Evolutionary conservation across 2,888 invertebrate species (phyloP), one percentile per base, ranked within the genome.

Genomic region (Leptinotarsa haldemani): DNA sequence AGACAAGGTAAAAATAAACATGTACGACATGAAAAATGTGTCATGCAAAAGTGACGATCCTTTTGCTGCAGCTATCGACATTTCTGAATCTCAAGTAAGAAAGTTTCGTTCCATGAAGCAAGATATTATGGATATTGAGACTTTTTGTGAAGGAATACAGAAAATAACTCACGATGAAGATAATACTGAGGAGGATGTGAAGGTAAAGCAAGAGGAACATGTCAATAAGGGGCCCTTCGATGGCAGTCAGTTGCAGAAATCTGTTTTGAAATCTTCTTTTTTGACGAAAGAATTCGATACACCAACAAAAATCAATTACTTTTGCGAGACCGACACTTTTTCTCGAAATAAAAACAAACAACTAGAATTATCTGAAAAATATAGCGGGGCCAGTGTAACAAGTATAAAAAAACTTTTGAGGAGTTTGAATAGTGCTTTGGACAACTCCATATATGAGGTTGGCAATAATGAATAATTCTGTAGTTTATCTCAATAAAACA

Each of bases 231-330:
- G 22, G 74, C 25, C 78, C 46, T 71, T 78, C 70, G 64, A 76
- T 56, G 61, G 61, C 7, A 74, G 58, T 30, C 50, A 71, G 15
- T 30, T 78, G 5, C 77, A 78, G 63, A 65, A 68, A n/a, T 83
- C 64, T 70, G 68, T 79, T 16, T 20, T 81, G 50, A 82, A 82
- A 75, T 85, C 85, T 0, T 78, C 80, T 50, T 85, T 78, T 76
- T 76, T 85, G 58, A 81, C 79, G 78, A 84, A 83, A 74, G 83
- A 83, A 71, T 85, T 84, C 63, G 76, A 80, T 20, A 69, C 80
- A 9, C 71, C 78, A 64, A 65, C 74, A 18, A 71, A 66, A 52
- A 30, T 64, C 5, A 61, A 12, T 61, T 61, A 61, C 61, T 73
- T 73, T 20, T 67, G 47, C 15, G 73, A 71, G 20, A 58, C 30